These are phyloP conservation scores for Cyclargus thomasi DNA, from an alignment of 1,140 invertebrate species.

Conservation along the genomic window DNA sequence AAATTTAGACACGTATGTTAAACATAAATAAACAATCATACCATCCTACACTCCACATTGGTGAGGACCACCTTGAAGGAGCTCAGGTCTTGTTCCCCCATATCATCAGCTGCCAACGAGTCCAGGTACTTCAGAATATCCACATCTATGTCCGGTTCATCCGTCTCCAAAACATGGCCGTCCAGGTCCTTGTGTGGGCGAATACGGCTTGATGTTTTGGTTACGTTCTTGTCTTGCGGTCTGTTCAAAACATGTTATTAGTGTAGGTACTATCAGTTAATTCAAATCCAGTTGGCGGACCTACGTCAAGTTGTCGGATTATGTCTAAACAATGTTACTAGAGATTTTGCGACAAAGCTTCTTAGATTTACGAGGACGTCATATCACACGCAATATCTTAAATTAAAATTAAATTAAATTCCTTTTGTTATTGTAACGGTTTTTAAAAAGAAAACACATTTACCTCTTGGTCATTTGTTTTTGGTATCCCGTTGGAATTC, in stretches of 20 bases:
- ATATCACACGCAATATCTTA: no score
- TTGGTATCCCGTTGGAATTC: conserved; percentile 68
- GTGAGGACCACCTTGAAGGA: conserved; percentile 67
- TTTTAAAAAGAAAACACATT: neutral
- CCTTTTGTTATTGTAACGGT: no score
- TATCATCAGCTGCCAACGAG: conserved; percentile 52
- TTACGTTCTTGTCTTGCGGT: conserved; percentile 50
- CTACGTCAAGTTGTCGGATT: no score
- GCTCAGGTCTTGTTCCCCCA: conserved; percentile 55
- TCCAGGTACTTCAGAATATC: conserved; percentile 64
- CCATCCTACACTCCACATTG: conserved; percentile 60
- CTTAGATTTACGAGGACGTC: no score
- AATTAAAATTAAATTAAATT: no score
- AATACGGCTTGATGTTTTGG: conserved; percentile 36
- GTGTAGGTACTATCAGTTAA: no score
- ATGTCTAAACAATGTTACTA: no score
- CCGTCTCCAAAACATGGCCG: conserved; percentile 54
- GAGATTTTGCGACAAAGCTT: no score
- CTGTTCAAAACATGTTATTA: no score
- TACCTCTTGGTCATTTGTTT: conserved; percentile 76
- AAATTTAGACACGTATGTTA: no score
- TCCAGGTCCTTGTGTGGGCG: conserved; percentile 36
- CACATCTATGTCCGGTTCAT: conserved; percentile 49
- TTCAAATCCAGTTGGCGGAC: no score
- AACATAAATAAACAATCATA: conserved; percentile 20